A percentile compares a stretch with the other conserved stretches of the same genome.
These are phyloP conservation scores for Xestia c-nigrum DNA, from an alignment of 2,888 invertebrate genomes.

Conservation along the genomic window DNA sequence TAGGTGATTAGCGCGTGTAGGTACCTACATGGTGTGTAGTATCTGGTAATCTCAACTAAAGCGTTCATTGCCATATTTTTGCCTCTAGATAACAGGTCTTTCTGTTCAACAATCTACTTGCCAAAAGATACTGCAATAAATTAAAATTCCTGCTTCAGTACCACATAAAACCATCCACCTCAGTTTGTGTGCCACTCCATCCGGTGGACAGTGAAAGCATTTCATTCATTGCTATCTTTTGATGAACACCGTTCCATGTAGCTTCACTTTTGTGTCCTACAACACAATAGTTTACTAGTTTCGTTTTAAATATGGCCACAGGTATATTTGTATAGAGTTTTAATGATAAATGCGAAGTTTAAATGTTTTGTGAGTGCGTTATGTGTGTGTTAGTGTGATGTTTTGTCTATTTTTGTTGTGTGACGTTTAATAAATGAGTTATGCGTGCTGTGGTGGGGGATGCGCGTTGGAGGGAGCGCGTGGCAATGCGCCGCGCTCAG, in stretches of 20 bases:
- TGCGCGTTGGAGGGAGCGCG: too few relatives aligned
- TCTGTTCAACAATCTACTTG: not conserved
- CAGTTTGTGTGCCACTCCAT: conserved; percentile 37
- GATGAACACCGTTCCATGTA: conserved; percentile 57
- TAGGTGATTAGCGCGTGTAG: too few relatives aligned
- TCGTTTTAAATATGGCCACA: conserved; percentile 47
- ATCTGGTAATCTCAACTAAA: too few relatives aligned
- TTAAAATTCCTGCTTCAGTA: conserved; percentile 6
- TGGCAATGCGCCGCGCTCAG: too few relatives aligned
- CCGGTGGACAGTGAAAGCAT: conserved; percentile 50
- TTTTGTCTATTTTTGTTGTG: too few relatives aligned
- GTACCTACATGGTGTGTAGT: too few relatives aligned
- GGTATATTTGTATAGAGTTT: conserved; percentile 25
- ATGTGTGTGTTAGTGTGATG: too few relatives aligned
- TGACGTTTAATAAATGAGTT: too few relatives aligned
- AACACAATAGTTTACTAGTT: conserved; percentile 58
- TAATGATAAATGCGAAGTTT: conserved; percentile 1
- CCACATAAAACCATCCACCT: conserved; percentile 29
- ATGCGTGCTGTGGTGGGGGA: too few relatives aligned
- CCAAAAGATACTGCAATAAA: not conserved
- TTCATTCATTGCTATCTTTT: conserved; percentile 62
- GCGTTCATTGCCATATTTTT: too few relatives aligned
- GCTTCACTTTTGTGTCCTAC: conserved; percentile 48
- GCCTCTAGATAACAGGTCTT: not conserved
- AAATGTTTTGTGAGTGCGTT: conserved; percentile 2